Percentiles rank a stretch among this genome's conserved stretches.
Evolutionary conservation across 2,888 invertebrate genomes (phyloP).

Genomic region (Tenthredo scrophulariae): DNA sequence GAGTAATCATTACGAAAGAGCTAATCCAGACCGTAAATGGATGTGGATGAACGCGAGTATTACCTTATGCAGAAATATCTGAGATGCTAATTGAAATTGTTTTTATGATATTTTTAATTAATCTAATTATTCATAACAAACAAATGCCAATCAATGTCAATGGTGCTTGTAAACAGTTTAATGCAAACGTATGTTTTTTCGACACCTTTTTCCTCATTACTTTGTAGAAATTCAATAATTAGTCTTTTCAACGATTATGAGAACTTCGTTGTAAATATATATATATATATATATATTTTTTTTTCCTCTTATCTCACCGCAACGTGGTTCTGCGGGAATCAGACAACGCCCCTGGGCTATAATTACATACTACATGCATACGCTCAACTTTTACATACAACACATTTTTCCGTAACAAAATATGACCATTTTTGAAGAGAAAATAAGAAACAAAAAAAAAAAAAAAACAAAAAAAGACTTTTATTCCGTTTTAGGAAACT

Average conservation of each 20-base stretch:
- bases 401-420: conserved; percentile 20
- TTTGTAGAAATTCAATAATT: background rate
- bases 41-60: background rate
- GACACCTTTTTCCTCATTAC: background rate
- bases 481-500: background rate
- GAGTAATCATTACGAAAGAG: conserved; percentile 47
- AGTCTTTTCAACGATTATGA: background rate
- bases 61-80: conserved; percentile 34
- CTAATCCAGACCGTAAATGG: conserved; percentile 31
- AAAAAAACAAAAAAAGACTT: background rate
- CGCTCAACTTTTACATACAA: background rate
- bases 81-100: background rate
- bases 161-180: background rate
- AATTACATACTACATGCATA: background rate
- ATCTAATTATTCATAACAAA: background rate
- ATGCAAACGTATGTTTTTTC: too few species aligned
- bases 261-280: background rate
- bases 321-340: background rate
- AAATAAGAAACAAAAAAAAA: background rate
- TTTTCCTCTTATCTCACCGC: background rate
- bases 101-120: background rate
- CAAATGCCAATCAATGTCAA: background rate
- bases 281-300: too few species aligned
- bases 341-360: background rate
- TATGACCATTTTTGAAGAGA: conserved; percentile 1